Evolutionary conservation across 2,888 invertebrate genomes (phyloP), one percentile per base, ranked within the genome.

Genomic region (Thera britannica): DNA sequence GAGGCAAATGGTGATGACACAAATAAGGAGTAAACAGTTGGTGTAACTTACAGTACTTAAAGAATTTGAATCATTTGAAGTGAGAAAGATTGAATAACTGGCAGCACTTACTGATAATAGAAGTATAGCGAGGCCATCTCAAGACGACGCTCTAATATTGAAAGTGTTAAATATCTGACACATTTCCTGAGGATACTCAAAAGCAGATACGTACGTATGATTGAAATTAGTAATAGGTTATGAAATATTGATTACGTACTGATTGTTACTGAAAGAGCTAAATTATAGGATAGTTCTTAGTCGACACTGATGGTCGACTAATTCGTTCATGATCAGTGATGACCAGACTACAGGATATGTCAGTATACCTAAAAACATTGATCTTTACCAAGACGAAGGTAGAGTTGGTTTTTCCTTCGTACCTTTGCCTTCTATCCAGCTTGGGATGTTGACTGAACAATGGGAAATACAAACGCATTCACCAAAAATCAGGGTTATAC

Each of bases 131-230:
- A 64, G 63, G 68, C 60, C 68, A 64, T 60, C 44, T 54, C 44
- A 60, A 60, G 67, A 68, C 63, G 60, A 68, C 3, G 60, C 46
- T 61, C 63, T 57, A 46, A 60, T 62, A 64, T 61, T 61, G 65
- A 67, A 72, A 71, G 72, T 67, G 65, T 57, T 63, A 67, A 71
- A 67, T 73, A 72, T 70, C 73, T 72, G 55, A 64, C 60, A 44
- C 68, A 63, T 68, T 71, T 72, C 66, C 68, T 72, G 48, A 72
- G 71, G 68, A 73, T 71, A 68, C 65, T 72, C 49, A 56, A 68
- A 59, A 48, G 57, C 12, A 57, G 57, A 61, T 60, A 63, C 9
- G 2, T 2, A 63, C 9, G 2, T 2, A 7, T 52, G 44, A 58
- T 52, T 34, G 44, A 58, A 58, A 46, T 58, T 23, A 58, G 57